Evolutionary conservation across 2,113 vertebrate species (phyloP), one percentile per base, ranked within the genome.

Genomic region (Megaceryle torquata): DNA sequence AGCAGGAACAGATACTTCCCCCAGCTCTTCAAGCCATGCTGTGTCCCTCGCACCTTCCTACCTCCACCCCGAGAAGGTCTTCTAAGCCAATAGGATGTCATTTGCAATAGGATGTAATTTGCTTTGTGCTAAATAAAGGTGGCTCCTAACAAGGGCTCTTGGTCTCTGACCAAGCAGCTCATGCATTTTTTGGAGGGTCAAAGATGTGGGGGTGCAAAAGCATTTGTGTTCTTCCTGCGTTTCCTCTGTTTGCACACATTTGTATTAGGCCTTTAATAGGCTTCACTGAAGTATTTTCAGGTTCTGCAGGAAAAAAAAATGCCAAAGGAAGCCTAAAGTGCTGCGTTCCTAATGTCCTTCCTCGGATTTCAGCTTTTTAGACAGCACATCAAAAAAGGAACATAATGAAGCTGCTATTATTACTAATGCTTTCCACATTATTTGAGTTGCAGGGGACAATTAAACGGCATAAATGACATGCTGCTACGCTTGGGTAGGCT

Each of bases 351-450:
- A 48, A 18, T 33, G 89, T 57, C 87, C 89, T 87, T 85, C 86
- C 84, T 79, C 70, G 72, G 81, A 85, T 76, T 79, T 71, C 93
- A 92, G 65, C 64, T 87, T 86, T 91, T 76, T 4, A 94, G 94
- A 70, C n/a, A 68, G 84, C 82, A 61, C 82, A 76, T 87, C 86
- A 82, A 71, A 95, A 89, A 37, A 95, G 51, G 53, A 89, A 76
- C 61, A 50, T 63, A 85, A 82, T 9, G 7, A 83, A 80, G 82
- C 87, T 54, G 93, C 82, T 95, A 61, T 92, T 95, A 94, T 77
- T 92, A 65, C 84, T 92, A 87, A 94, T 86, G 91, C 44, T 43
- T 93, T 80, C 54, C 89, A 72, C 81, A 89, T 61, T 74, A 91
- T 87, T 57, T 0, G 5, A 89, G 59, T 94, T 50, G 89, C 84